A percentile compares a stretch with the other conserved stretches of the same genome.
These are phyloP conservation scores for Dorcus hopei DNA, from an alignment of 2,888 invertebrate genomes.

Conservation along the genomic window DNA sequence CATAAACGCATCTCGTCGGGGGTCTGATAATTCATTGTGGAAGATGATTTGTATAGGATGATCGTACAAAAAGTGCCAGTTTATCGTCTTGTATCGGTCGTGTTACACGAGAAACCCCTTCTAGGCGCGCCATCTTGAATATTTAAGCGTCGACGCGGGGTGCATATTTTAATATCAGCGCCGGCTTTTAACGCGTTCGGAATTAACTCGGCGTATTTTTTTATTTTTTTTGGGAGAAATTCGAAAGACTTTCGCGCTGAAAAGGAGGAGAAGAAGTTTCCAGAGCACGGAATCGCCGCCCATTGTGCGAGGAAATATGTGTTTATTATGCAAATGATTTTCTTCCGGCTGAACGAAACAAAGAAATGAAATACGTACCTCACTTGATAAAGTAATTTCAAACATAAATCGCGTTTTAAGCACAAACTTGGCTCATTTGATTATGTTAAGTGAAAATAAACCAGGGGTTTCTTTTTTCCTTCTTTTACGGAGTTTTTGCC, in stretches of 20 bases:
- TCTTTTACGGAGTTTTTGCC: too few relatives aligned
- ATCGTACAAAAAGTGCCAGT: constrained; percentile 20
- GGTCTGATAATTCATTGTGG: constrained; percentile 15
- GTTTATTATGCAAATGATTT: constrained; percentile 11
- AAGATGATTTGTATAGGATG: constrained; percentile 23
- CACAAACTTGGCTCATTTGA: too few relatives aligned
- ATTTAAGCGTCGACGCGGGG: constrained; percentile 15
- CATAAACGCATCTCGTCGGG: constrained; percentile 10
- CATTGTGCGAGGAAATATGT: constrained; percentile 7
- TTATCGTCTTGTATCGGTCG: constrained; percentile 18
- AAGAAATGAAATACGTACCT: background rate
- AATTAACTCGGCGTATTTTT: constrained; percentile 2
- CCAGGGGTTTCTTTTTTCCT: too few relatives aligned
- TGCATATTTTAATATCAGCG: constrained; percentile 19
- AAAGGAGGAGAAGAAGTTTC: background rate
- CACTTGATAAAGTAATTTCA: too few relatives aligned
- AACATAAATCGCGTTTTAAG: too few relatives aligned
- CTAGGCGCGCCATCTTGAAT: constrained; percentile 17
- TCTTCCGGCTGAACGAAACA: background rate
- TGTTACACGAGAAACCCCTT: constrained; percentile 10
- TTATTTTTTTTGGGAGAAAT: constrained; percentile 4
- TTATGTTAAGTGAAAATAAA: too few relatives aligned
- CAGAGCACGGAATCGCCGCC: constrained; percentile 3
- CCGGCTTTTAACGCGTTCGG: too few relatives aligned
- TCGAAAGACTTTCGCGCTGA: background rate